These are phyloP conservation scores for Melanerpes aurifrons DNA, from an alignment of 2,113 vertebrate genomes.

Conservation along the genomic window DNA sequence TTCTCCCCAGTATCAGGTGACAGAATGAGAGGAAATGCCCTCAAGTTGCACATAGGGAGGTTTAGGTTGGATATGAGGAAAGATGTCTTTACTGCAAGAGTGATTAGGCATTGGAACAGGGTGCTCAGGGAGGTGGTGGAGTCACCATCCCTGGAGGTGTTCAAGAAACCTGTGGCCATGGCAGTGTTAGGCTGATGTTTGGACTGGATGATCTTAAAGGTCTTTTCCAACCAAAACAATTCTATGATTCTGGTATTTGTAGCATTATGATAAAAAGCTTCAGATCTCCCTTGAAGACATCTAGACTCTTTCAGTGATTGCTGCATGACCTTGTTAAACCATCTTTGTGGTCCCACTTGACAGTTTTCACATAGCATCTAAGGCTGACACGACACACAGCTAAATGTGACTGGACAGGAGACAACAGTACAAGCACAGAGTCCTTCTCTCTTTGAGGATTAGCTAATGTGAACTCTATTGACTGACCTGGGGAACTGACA, in stretches of 20 bases:
- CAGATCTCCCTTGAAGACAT: background rate
- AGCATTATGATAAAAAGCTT: background rate
- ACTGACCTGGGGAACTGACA: background rate
- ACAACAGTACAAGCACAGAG: background rate
- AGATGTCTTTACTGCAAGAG: no score
- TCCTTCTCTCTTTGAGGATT: background rate
- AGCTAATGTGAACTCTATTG: background rate
- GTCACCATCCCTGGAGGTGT: no score
- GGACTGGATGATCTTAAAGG: no score
- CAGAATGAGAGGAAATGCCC: no score
- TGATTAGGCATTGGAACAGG: no score
- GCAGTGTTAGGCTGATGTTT: no score
- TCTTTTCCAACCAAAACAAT: no score
- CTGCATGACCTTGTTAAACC: background rate
- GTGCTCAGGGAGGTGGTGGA: no score
- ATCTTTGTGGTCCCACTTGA: background rate
- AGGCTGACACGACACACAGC: background rate
- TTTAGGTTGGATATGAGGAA: no score
- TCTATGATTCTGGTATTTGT: background rate
- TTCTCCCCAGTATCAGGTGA: no score
- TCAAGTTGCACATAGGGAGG: no score
- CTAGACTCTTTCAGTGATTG: background rate
- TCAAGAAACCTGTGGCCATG: no score
- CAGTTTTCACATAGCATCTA: background rate
- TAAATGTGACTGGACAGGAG: background rate